Evolutionary conservation across 2,888 invertebrate species (phyloP).

Genomic region (Gari tellinella): DNA sequence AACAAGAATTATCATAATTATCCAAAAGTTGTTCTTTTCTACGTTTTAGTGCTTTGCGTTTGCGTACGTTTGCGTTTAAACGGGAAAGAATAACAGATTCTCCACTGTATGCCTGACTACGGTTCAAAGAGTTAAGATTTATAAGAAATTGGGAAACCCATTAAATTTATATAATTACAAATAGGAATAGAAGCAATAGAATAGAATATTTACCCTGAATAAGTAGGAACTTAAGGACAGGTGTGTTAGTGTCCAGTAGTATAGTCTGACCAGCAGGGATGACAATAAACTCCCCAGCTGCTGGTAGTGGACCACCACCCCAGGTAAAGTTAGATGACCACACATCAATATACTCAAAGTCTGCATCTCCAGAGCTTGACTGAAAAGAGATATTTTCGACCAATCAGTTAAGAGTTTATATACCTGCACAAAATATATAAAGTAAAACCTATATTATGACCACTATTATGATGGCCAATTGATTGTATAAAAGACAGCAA

Average conservation of each 20-base stretch:
- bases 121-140: no score
- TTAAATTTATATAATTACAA: no score
- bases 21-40: no score
- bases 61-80: no score
- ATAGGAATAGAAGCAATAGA: no score
- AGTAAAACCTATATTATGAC: background rate
- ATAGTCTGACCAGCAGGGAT: conserved; percentile 76
- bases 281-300: conserved; percentile 79
- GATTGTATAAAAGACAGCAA: no score
- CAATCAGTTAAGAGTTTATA: no score
- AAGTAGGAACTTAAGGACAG: conserved; percentile 76
- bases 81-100: no score
- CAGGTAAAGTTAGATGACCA: conserved; percentile 80
- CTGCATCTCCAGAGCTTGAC: conserved; percentile 49
- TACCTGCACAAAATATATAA: background rate
- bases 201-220: conserved; percentile 74
- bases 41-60: no score
- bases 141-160: no score
- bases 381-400: background rate
- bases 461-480: background rate
- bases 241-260: conserved; percentile 79
- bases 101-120: no score
- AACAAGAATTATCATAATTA: no score
- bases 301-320: conserved; percentile 76
- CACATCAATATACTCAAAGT: conserved; percentile 79